Evolutionary conservation across 2,888 invertebrate genomes (phyloP), one percentile per base, ranked within the genome.

Genomic region (Hydrotaea diabolus): DNA sequence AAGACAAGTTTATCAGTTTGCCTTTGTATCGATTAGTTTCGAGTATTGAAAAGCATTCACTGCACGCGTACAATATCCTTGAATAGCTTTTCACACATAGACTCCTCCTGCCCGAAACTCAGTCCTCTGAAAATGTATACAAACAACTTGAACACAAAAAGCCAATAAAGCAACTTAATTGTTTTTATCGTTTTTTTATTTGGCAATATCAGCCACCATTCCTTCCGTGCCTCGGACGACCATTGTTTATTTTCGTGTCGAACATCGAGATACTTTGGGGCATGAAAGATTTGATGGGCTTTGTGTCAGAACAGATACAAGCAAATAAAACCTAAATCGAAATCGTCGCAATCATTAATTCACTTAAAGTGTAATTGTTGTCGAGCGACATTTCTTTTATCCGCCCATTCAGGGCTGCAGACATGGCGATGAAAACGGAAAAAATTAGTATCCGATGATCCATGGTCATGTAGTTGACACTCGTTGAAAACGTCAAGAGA

Each of bases 321-420:
- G 2, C 31, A 2, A 49, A 49, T 49, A 49, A 49, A 49, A 49
- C 49, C n/a, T 49, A 49, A 49, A 59, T 59, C 59, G 59, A 8
- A 26, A 23, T 59, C 26, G 26, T 59, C 59, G 59, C 15, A 26
- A 23, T 59, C 26, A 59, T 59, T 23, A 59, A 59, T 26, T 59
- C 59, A 59, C 59, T 59, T 59, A 59, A 59, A 23, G 59, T 49
- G n/a, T 59, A 59, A 59, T 59, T 59, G 23, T 59, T 2, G 59
- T 15, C 59, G 49, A 4, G 13, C 39, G 9, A 39, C 49, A 49
- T 49, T 49, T 49, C 49, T 49, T 39, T 39, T 11, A 39, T 39
- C 39, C 39, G 13, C 11, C 39, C 39, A 39, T 4, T 11, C 39
- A 39, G 3, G 39, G 9, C 39, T 8, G 39, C 3, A 13, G 1